phyloP scores from a whole-genome alignment of 2,888 invertebrate genomes.

The Drosophila kanekoi region DNA sequence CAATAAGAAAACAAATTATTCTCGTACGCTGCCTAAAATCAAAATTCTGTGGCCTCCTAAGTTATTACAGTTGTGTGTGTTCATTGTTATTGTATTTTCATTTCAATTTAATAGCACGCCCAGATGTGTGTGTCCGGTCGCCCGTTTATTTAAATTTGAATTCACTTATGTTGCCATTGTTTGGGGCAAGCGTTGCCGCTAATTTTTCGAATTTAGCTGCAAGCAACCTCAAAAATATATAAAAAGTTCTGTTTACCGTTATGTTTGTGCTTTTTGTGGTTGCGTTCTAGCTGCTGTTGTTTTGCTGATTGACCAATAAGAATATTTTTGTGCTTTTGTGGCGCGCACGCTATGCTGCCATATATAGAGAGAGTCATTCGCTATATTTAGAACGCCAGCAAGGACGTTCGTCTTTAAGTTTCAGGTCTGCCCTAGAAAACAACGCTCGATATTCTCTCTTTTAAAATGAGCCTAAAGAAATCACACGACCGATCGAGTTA shows the following conservation, averaged over 20 bases:
- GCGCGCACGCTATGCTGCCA: slow-evolving; percentile 39
- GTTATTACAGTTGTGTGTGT: slow-evolving; percentile 23
- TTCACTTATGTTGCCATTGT: slow-evolving; percentile 10
- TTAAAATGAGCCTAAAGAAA: slow-evolving; percentile 20
- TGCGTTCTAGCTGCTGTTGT: neutral
- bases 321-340: slow-evolving; percentile 8
- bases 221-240: slow-evolving; percentile 6
- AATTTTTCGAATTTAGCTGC: slow-evolving; percentile 17
- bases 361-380: slow-evolving; percentile 21
- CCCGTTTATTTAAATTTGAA: slow-evolving; percentile 29
- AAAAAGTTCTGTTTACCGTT: slow-evolving; percentile 10
- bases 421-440: slow-evolving; percentile 6
- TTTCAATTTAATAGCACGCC: slow-evolving; percentile 36
- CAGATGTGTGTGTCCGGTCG: slow-evolving; percentile 2
- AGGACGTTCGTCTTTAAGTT: slow-evolving; percentile 1
- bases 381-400: slow-evolving; percentile 27
- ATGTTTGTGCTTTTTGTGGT: neutral
- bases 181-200: slow-evolving; percentile 14
- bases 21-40: slow-evolving; percentile 35
- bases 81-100: slow-evolving; percentile 26
- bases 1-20: slow-evolving; percentile 30
- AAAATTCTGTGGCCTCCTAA: slow-evolving; percentile 36
- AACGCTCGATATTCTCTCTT: neutral
- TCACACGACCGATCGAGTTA: slow-evolving; percentile 20
- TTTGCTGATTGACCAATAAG: slow-evolving; percentile 15